phyloP scores from a whole-genome alignment of 2,113 vertebrate species.

The Peromyscus californicus region DNA sequence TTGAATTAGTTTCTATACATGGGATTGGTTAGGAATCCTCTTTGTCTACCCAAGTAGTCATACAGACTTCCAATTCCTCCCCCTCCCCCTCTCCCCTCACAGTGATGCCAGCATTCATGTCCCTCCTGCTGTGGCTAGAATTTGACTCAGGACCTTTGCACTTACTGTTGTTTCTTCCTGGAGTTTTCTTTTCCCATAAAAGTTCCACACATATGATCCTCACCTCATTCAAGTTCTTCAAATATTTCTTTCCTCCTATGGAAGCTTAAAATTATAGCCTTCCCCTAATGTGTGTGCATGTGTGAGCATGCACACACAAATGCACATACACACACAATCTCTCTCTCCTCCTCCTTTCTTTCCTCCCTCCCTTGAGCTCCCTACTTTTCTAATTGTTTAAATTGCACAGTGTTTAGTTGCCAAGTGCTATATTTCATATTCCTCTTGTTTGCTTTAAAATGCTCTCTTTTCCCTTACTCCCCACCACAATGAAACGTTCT shows the following conservation, averaged over 20 bases:
- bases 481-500: background rate
- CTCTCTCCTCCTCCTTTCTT: too few relatives aligned
- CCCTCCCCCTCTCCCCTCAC: background rate
- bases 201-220: background rate
- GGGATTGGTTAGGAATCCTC: background rate
- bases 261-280: background rate
- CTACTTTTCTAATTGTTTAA: background rate
- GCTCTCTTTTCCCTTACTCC: background rate
- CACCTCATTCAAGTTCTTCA: background rate
- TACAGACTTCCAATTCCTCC: background rate
- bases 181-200: background rate
- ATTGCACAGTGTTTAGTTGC: background rate
- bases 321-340: background rate
- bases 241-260: background rate
- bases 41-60: background rate
- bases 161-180: background rate
- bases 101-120: background rate
- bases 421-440: background rate
- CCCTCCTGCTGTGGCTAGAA: background rate
- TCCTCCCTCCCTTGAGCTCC: fast-evolving
- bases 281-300: background rate
- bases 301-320: background rate
- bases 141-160: background rate
- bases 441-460: background rate
- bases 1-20: background rate